Conservation (phyloP, 2,113 vertebrate genomes). For the Atherinomorus stipes region DNA sequence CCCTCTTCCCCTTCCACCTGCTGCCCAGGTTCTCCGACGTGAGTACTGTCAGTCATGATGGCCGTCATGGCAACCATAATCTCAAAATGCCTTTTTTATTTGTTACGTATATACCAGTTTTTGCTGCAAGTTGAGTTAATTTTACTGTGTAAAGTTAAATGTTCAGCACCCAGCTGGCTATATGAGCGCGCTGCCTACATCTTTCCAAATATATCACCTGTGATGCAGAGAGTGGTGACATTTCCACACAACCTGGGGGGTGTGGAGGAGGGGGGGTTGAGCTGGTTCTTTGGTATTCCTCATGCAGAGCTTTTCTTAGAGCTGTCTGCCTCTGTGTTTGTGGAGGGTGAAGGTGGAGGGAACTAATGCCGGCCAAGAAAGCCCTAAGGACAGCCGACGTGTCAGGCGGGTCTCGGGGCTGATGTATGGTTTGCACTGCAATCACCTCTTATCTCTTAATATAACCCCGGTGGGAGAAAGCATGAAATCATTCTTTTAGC, state of each 20-base stretch:
- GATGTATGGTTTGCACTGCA: conserved; percentile 11
- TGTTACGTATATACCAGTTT: background rate
- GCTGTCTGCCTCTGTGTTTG: conserved; percentile 49
- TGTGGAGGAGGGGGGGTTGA: conserved; percentile 20
- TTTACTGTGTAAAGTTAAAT: conserved; percentile 17
- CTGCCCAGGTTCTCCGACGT: conserved; percentile 69
- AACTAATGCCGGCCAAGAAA: conserved; percentile 16
- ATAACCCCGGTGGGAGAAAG: conserved; percentile 2
- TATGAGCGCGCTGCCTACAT: conserved; percentile 60
- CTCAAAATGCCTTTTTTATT: conserved; percentile 4
- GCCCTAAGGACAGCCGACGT: conserved; percentile 35
- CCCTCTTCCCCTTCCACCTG: conserved; percentile 70
- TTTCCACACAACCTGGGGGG: conserved; percentile 60
- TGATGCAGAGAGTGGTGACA: conserved; percentile 67
- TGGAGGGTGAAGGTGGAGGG: conserved; percentile 55
- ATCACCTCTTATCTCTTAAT: background rate
- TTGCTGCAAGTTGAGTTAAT: conserved; percentile 16
- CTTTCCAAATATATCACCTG: conserved; percentile 72
- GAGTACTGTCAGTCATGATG: conserved; percentile 52
- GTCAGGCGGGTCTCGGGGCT: conserved; percentile 37
- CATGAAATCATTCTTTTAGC: background rate
- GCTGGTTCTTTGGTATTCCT: conserved; percentile 57
- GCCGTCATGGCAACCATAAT: conserved; percentile 30
- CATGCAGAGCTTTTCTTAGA: conserved; percentile 52
- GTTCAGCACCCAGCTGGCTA: conserved; percentile 48